Evolutionary conservation across 2,113 vertebrate genomes (phyloP).

Genomic region (Theristicus caerulescens): DNA sequence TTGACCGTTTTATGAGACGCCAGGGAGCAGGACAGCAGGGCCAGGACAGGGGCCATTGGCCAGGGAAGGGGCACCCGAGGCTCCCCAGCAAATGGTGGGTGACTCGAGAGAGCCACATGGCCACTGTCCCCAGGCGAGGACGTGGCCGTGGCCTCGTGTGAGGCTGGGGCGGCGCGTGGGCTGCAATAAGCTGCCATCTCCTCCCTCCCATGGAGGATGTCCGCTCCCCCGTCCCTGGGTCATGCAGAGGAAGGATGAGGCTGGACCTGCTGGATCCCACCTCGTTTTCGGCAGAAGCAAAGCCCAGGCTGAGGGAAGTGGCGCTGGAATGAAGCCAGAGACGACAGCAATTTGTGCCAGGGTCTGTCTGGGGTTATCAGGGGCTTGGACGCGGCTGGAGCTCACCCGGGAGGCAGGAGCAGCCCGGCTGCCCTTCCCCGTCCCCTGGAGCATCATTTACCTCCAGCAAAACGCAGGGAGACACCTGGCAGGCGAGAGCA

Average conservation of each 20-base stretch:
- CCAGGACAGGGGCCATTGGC: neutral
- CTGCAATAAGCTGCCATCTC: neutral
- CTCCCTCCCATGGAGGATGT: neutral
- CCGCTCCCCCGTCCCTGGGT: neutral
- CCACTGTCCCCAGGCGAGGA: fast-evolving
- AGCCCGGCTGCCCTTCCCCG: neutral
- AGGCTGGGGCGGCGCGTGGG: neutral
- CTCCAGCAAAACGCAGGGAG: neutral
- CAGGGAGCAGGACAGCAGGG: fast-evolving
- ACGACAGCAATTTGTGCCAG: neutral
- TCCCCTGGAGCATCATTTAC: neutral
- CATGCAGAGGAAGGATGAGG: neutral
- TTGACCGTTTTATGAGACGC: neutral
- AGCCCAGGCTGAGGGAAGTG: neutral
- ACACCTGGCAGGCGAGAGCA: constrained; percentile 22
- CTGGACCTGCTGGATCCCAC: neutral
- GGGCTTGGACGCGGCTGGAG: neutral
- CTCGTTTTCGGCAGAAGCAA: neutral
- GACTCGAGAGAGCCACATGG: neutral
- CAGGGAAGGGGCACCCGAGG: neutral
- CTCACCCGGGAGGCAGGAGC: neutral
- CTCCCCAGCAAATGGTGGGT: fast-evolving
- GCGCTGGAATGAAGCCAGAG: neutral
- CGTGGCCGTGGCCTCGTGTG: neutral
- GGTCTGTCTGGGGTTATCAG: neutral